Percentiles rank a stretch among this genome's conserved stretches.
phyloP scores from a whole-genome alignment of 2,797 vertebrate genomes.

The Gadopsis bispinosus region DNA sequence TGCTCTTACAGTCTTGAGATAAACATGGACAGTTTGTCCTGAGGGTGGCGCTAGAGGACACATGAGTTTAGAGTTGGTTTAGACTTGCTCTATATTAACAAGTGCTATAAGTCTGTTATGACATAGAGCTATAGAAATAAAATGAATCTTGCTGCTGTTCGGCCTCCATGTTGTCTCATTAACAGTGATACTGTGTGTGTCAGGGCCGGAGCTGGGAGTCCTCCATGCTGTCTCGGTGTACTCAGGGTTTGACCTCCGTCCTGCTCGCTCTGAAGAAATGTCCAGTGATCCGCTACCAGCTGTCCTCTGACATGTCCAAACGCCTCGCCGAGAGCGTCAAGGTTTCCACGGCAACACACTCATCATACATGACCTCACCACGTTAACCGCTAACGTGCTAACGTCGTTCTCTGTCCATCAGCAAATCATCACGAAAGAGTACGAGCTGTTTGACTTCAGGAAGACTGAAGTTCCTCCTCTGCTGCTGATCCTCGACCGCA shows the following conservation, averaged over 20 bases:
- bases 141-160: no score
- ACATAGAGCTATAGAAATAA: no score
- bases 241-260: constrained; percentile 94
- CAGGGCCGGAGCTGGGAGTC: constrained; percentile 94
- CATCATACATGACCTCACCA: neutral
- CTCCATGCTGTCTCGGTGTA: constrained; percentile 88
- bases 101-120: no score
- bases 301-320: constrained; percentile 93
- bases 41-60: no score
- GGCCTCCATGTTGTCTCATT: no score
- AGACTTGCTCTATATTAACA: no score
- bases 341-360: constrained; percentile 74
- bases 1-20: no score
- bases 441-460: constrained; percentile 96
- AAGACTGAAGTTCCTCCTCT: constrained; percentile 95
- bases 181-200: neutral
- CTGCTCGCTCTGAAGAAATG: constrained; percentile 97
- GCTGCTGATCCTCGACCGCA: constrained; percentile 93
- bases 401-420: constrained; percentile 59
- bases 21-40: no score
- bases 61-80: no score
- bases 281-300: constrained; percentile 97
- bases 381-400: neutral
- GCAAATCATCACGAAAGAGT: constrained; percentile 98
- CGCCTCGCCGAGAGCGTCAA: constrained; percentile 94